A percentile compares a stretch with the other conserved stretches of the same genome.
These are phyloP conservation scores for Gymnoscelis rufifasciata DNA, from an alignment of 2,888 invertebrate species.

Conservation along the genomic window DNA sequence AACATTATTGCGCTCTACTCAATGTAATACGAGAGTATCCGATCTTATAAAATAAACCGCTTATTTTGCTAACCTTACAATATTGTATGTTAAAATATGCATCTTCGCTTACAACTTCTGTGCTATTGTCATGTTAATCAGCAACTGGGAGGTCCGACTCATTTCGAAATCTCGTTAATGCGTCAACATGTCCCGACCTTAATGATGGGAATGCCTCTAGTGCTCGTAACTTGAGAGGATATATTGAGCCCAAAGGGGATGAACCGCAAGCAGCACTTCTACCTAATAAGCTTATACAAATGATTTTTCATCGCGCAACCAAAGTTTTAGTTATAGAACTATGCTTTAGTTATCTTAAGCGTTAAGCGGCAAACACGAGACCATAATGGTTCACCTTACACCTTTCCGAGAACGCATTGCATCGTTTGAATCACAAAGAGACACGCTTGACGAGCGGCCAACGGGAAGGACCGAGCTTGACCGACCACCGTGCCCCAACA, in stretches of 20 bases:
- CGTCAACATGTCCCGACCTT: slow-evolving; percentile 22
- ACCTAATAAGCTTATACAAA: no score
- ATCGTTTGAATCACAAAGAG: slow-evolving; percentile 28
- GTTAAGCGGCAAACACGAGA: no score
- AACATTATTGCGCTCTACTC: no score
- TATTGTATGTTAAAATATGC: slow-evolving; percentile 3
- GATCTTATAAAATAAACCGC: not conserved
- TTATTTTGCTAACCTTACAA: slow-evolving; percentile 1
- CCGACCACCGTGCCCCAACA: slow-evolving; percentile 16
- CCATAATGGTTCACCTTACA: not conserved
- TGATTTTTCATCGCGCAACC: not conserved
- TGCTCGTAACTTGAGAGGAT: slow-evolving; percentile 7
- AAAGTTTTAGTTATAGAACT: no score
- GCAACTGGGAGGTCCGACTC: slow-evolving; percentile 18
- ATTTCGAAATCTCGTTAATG: slow-evolving; percentile 23
- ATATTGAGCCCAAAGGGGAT: not conserved
- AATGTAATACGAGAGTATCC: no score
- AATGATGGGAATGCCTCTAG: slow-evolving; percentile 27
- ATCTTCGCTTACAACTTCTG: slow-evolving; percentile 9
- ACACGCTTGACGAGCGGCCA: slow-evolving; percentile 28
- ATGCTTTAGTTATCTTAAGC: no score
- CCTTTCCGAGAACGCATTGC: slow-evolving; percentile 19
- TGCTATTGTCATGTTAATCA: slow-evolving; percentile 21
- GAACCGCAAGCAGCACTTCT: no score
- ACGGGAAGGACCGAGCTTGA: slow-evolving; percentile 22